Evolutionary conservation across 2,113 vertebrate genomes (phyloP), one percentile per base, ranked within the genome.

Genomic region (Puffinus mauretanicus): DNA sequence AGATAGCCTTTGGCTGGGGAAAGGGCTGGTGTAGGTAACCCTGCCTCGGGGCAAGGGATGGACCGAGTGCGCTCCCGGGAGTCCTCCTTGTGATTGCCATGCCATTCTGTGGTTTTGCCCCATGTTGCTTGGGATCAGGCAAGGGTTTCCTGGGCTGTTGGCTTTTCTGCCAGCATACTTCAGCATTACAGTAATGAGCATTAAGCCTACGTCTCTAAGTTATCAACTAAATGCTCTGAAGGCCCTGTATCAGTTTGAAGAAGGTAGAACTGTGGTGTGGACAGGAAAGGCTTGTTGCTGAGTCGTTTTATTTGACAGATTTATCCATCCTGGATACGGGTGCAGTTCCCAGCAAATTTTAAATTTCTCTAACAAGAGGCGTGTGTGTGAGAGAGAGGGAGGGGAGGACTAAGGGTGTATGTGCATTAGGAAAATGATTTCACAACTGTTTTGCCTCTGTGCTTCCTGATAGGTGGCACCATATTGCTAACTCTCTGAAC

Each of bases 401-500:
- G 26, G 13, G 58, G 24, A 83, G 34, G 29, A 14, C 46, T 57
- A 25, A 30, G n/a, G 19, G 25, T 54, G 16, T 38, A 20, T 18
- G 20, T 52, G 21, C 22, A 17, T 91, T 79, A 85, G 49, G 66
- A 76, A 79, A 75, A 66, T 46, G 9, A n/a, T 82, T 87, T 69
- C 66, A 44, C 61, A 82, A 73, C 14, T 2, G 13, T 79, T 92
- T 93, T 91, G 36, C 70, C 26, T 82, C 86, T 79, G 15, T 94
- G 17, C 58, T 85, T 89, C 77, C 84, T 89, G 93, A 91, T 93
- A 93, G 88, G 93, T 95, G 88, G 77, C 81, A 91, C 73, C 54
- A 24, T 70, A n/a, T 89, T 89, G 94, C 88, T 91, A 46, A n/a
- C 57, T 66, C 77, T 87, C 91, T 82, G 91, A 84, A 91, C 61